Evolutionary conservation across 2,797 vertebrate genomes (phyloP).

Genomic region (Leptatherina wallacei): DNA sequence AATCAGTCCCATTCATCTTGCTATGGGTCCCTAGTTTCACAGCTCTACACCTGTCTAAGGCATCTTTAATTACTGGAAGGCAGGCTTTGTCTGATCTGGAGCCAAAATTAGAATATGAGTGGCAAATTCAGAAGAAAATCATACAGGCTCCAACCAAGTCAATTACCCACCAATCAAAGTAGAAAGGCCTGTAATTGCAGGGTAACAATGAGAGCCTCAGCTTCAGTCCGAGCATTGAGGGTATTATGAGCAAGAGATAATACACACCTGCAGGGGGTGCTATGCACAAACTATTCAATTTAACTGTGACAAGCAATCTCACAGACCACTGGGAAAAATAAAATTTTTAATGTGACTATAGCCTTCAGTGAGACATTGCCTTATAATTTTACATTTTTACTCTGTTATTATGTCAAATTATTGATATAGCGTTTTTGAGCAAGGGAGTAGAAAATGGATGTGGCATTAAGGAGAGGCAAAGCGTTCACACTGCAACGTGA

Average conservation of each 20-base stretch:
- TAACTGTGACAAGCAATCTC: constrained; percentile 57
- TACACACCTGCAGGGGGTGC: constrained; percentile 86
- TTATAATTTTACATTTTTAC: constrained; percentile 74
- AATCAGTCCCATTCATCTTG: constrained; percentile 86
- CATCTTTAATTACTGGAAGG: constrained; percentile 85
- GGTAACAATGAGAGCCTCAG: constrained; percentile 73
- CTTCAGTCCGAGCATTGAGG: constrained; percentile 42
- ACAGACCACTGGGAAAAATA: constrained; percentile 53
- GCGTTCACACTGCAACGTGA: constrained; percentile 23
- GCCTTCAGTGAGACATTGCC: constrained; percentile 72
- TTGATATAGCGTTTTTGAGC: constrained; percentile 59
- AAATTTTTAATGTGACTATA: constrained; percentile 65
- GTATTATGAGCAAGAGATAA: constrained; percentile 74
- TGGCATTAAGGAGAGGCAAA: constrained; percentile 55
- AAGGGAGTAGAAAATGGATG: constrained; percentile 66
- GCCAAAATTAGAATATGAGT: constrained; percentile 84
- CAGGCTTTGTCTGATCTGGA: constrained; percentile 81
- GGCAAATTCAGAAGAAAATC: constrained; percentile 83
- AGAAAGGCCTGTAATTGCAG: constrained; percentile 87
- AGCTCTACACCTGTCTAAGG: constrained; percentile 82
- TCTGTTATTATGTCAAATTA: constrained; percentile 76
- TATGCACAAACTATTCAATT: constrained; percentile 84
- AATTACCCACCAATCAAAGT: constrained; percentile 88
- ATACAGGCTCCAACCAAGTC: constrained; percentile 85
- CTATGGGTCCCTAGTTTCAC: constrained; percentile 76